Base-by-base conservation (phyloP, 2,888 invertebrate genomes). In the Anodontia alba region DNA sequence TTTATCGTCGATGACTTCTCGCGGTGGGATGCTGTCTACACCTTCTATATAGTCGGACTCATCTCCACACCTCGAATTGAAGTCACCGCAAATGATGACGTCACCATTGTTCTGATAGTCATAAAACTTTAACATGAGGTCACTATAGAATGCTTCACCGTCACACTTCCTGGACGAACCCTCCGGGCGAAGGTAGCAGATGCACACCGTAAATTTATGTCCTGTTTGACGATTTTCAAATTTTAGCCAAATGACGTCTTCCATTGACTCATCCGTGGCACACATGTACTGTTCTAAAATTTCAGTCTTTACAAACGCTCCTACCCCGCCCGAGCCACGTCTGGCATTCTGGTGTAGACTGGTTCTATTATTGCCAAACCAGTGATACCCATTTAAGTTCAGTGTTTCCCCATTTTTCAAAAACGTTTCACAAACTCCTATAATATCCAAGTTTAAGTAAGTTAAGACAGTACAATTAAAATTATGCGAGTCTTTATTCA, bases 391-490 rank as follows among this genome's bases (percentile, higher is more conserved):
- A 29, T 42, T 29, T n/a, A 69, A 23, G n/a, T 42, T 12, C n/a
- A 69, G 10, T 43, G 17, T 20, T 26, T 69, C 46, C 1, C 43
- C 17, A 23, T 69, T 42, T 15, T n/a, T 23, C 15, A 69, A 46
- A 36, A 42, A 42, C 38, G 69, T 43, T 69, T 69, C 69, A 42
- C 42, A 38, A 20, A 69, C 7, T 10, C 26, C 69, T 43, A 69
- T 67, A 17, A 42, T 69, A 42, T 69, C 69, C 5, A 23, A n/a
- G 7, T 42, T 23, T 42, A 43, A 42, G 20, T 23, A 12, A 20
- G 8, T 69, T 29, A 29, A 20, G 10, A 31, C 12, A 3, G 43
- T 43, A 15, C 17, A 26, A 1, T n/a, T 42, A 42, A 69, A 69
- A 20, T 46, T 42, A 69, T 42, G 15, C 20, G 20, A 26, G n/a